A percentile compares a stretch with the other conserved stretches of the same genome.
Evolutionary conservation across 2,888 invertebrate species (phyloP).

Genomic region (Plebejus anna): DNA sequence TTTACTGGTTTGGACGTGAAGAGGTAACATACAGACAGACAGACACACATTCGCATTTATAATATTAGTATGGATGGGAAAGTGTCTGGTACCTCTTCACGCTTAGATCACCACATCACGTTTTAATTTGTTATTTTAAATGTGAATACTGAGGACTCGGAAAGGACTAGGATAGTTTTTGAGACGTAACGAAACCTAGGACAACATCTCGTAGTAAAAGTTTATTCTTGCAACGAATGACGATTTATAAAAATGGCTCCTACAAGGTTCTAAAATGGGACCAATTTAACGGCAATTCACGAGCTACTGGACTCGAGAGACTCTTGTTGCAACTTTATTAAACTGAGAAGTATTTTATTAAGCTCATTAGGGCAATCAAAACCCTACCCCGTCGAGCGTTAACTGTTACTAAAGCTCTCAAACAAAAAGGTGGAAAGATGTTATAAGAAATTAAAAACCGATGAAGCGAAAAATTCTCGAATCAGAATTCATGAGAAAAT

Average conservation of each 20-base stretch:
- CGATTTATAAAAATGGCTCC: neutral
- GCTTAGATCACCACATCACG: no score
- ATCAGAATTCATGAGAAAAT: conserved; percentile 38
- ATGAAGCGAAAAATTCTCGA: conserved; percentile 37
- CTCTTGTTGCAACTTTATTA: conserved; percentile 10
- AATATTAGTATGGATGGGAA: no score
- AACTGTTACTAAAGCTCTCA: neutral
- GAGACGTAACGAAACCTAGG: neutral
- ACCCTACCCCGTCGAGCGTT: conserved; percentile 5
- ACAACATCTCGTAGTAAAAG: neutral
- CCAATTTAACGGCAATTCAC: conserved; percentile 4
- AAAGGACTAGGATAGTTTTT: neutral
- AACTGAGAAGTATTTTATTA: conserved; percentile 13
- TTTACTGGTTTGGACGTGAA: no score
- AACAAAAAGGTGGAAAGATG: conserved; percentile 17
- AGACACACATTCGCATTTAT: no score
- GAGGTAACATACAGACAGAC: no score
- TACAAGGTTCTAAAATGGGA: neutral
- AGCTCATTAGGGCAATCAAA: conserved; percentile 14
- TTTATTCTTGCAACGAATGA: neutral
- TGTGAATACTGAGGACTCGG: no score
- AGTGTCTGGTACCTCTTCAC: no score
- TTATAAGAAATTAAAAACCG: conserved; percentile 34
- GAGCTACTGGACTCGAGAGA: neutral
- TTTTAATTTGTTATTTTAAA: no score